These are phyloP conservation scores for Decapterus maruadsi DNA, from an alignment of 2,797 vertebrate genomes.

Conservation along the genomic window DNA sequence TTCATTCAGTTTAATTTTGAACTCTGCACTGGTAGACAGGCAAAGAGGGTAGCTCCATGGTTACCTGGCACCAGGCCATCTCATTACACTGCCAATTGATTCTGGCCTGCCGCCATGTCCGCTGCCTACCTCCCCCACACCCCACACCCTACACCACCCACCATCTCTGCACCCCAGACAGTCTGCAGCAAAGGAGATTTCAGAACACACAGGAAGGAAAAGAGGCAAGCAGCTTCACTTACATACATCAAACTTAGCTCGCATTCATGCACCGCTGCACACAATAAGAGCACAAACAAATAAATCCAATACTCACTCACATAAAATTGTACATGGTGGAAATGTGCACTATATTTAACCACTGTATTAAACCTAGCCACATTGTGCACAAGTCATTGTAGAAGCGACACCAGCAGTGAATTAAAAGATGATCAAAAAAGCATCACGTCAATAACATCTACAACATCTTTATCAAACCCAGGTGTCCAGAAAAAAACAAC, in stretches of 20 bases:
- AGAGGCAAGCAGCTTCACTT: constrained; percentile 67
- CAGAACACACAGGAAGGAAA: constrained; percentile 75
- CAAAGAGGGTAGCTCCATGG: constrained; percentile 88
- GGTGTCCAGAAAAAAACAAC: not conserved
- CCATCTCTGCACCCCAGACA: constrained; percentile 84
- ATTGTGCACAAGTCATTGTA: not conserved
- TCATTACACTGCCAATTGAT: constrained; percentile 93
- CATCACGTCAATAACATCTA: not conserved
- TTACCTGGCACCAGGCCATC: constrained; percentile 90
- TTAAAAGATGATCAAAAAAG: not conserved
- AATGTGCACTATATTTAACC: constrained; percentile 7
- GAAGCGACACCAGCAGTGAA: not conserved
- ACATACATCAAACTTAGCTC: constrained; percentile 50
- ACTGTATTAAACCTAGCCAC: not conserved
- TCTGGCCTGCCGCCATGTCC: constrained; percentile 88
- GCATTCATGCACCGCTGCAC: constrained; percentile 33
- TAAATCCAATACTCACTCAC: constrained; percentile 14
- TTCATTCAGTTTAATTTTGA: constrained; percentile 89
- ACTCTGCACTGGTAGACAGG: constrained; percentile 85
- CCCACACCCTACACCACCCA: constrained; percentile 52
- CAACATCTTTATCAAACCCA: not conserved
- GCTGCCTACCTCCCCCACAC: constrained; percentile 67
- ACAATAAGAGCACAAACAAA: constrained; percentile 28
- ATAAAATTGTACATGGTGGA: not conserved
- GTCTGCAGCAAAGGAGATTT: constrained; percentile 84